A percentile compares a stretch with the other conserved stretches of the same genome.
Conservation (phyloP, 2,113 vertebrate species). For the Psittacara wagleri region DNA sequence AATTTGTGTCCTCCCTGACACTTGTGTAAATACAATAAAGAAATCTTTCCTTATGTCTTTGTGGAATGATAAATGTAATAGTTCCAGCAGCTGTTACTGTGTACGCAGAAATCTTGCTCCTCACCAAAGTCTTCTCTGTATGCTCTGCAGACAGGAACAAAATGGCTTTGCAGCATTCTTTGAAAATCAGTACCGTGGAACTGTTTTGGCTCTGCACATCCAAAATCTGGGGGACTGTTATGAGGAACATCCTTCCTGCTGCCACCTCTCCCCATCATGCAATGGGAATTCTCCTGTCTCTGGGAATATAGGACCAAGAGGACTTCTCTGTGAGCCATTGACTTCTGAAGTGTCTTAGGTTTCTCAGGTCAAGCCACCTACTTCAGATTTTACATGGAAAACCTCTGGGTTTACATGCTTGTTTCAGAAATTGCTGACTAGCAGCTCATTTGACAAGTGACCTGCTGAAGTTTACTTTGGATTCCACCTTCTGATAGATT, state of each 20-base stretch:
- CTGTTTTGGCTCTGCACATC: neutral
- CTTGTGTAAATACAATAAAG: neutral
- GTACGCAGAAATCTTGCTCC: neutral
- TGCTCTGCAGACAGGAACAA: neutral
- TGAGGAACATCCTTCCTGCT: neutral
- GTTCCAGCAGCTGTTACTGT: neutral
- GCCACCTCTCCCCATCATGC: neutral
- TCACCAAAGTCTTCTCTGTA: fast-evolving
- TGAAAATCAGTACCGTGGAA: fast-evolving
- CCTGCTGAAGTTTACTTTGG: neutral
- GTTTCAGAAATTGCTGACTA: neutral
- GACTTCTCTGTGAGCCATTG: neutral
- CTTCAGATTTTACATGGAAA: neutral
- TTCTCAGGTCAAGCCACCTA: neutral
- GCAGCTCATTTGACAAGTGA: neutral
- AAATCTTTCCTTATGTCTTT: neutral
- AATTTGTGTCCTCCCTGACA: neutral
- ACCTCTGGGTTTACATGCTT: neutral
- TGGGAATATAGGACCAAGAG: neutral
- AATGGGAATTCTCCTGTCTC: neutral
- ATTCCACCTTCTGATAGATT: neutral
- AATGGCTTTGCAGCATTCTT: neutral
- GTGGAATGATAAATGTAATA: neutral
- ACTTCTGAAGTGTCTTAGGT: neutral
- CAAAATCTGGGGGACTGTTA: neutral